A percentile compares a stretch with the other conserved stretches of the same genome.
These are phyloP conservation scores for Crypturellus undulatus DNA, from an alignment of 2,113 vertebrate genomes.

Conservation along the genomic window DNA sequence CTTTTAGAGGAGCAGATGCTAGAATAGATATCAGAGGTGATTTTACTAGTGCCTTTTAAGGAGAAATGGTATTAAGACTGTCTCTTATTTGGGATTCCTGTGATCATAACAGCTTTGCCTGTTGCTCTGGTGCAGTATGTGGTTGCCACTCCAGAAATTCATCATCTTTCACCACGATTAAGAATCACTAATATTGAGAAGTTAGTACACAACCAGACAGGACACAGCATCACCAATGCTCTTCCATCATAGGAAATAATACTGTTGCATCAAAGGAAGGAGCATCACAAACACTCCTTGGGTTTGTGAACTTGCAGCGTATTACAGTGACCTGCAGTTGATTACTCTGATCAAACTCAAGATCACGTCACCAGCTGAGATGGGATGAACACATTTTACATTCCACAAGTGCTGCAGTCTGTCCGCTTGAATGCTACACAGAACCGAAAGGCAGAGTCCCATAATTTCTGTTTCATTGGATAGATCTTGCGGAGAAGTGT, in stretches of 20 bases:
- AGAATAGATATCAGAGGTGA: background rate
- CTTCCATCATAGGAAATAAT: background rate
- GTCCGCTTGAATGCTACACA: background rate
- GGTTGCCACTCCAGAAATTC: background rate
- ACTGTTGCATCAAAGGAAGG: background rate
- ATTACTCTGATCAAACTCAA: background rate
- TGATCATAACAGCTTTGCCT: background rate
- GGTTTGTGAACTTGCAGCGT: background rate
- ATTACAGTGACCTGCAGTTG: background rate
- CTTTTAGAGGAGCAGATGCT: background rate
- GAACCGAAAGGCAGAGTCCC: background rate
- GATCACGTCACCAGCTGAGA: background rate
- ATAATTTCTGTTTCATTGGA: background rate
- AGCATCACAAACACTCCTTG: background rate
- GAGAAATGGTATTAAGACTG: background rate
- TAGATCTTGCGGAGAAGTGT: background rate
- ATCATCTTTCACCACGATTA: background rate
- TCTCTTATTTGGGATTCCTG: background rate
- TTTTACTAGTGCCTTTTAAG: background rate
- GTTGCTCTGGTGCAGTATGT: too few relatives aligned
- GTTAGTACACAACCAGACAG: background rate
- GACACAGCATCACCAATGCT: background rate
- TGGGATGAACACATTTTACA: background rate
- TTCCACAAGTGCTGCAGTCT: background rate
- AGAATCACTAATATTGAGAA: background rate